Evolutionary conservation across 2,113 vertebrate genomes (phyloP).

Genomic region (Datnioides undecimradiatus): DNA sequence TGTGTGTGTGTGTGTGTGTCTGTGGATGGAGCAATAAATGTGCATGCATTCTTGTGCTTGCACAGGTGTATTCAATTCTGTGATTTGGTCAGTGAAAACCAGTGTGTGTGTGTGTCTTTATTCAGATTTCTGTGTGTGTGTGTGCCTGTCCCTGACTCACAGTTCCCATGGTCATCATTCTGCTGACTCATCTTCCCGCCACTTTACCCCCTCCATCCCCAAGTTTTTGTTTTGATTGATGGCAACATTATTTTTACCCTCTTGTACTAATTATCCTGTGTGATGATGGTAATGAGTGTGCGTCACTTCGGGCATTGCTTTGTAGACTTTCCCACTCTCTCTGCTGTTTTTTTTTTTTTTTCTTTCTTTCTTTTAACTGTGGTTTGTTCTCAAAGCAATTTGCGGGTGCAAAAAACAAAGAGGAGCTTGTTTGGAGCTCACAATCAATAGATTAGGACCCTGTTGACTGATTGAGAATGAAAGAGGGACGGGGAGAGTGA

Average conservation of each 20-base stretch:
- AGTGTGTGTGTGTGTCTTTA: not conserved
- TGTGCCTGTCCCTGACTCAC: conserved; percentile 50
- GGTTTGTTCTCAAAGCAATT: conserved; percentile 80
- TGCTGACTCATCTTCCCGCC: conserved; percentile 59
- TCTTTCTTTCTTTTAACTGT: conserved; percentile 40
- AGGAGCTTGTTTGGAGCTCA: conserved; percentile 86
- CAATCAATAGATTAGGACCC: conserved; percentile 85
- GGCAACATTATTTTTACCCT: conserved; percentile 55
- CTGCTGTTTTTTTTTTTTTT: conserved; percentile 41
- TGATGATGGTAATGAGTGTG: conserved; percentile 76
- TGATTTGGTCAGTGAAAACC: not conserved
- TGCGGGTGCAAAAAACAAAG: conserved; percentile 86
- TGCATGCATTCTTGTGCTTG: not conserved
- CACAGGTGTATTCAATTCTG: conserved; percentile 13
- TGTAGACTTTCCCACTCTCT: conserved; percentile 62
- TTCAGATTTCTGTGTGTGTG: not conserved
- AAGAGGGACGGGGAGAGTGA: conserved; percentile 17
- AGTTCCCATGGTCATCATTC: conserved; percentile 53
- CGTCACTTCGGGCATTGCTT: conserved; percentile 54
- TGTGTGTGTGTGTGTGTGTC: not conserved
- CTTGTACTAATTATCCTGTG: conserved; percentile 71
- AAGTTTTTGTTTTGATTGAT: conserved; percentile 57
- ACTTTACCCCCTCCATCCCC: conserved; percentile 44
- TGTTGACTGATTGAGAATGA: conserved; percentile 55
- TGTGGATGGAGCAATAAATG: not conserved